phyloP scores from a whole-genome alignment of 2,888 invertebrate species.

The Caprella mutica region DNA sequence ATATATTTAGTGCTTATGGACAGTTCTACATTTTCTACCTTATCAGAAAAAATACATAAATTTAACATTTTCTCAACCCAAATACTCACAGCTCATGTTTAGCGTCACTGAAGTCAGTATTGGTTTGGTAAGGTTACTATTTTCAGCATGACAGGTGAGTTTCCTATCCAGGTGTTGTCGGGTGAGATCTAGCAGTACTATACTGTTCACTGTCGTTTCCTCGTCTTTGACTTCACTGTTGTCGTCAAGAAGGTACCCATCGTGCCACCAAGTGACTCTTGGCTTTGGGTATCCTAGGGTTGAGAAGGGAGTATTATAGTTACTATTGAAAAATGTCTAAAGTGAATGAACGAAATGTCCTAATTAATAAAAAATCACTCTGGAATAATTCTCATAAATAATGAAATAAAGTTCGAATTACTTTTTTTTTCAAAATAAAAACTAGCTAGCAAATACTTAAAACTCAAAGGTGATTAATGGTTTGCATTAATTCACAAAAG shows the following conservation, averaged over 20 bases:
- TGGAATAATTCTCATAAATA: too few relatives aligned
- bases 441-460: too few relatives aligned
- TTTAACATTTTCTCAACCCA: not conserved
- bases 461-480: too few relatives aligned
- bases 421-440: too few relatives aligned
- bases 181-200: slow-evolving; percentile 44
- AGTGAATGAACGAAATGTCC: too few relatives aligned
- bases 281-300: slow-evolving; percentile 9
- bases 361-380: too few relatives aligned
- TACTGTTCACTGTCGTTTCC: slow-evolving; percentile 1
- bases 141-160: slow-evolving; percentile 60
- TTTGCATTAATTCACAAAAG: too few relatives aligned
- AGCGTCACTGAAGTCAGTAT: slow-evolving; percentile 54
- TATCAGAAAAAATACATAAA: not conserved
- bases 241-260: slow-evolving; percentile 9
- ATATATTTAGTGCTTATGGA: not conserved
- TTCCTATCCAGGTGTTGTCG: slow-evolving; percentile 54
- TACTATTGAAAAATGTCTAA: too few relatives aligned
- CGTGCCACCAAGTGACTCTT: slow-evolving; percentile 14
- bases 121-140: slow-evolving; percentile 56
- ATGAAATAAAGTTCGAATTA: too few relatives aligned
- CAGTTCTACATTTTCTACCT: not conserved
- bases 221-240: slow-evolving; percentile 1
- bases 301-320: too few relatives aligned
- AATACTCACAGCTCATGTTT: slow-evolving; percentile 44